These are phyloP conservation scores for Archips xylosteana DNA, from an alignment of 2,888 invertebrate genomes.

Conservation along the genomic window DNA sequence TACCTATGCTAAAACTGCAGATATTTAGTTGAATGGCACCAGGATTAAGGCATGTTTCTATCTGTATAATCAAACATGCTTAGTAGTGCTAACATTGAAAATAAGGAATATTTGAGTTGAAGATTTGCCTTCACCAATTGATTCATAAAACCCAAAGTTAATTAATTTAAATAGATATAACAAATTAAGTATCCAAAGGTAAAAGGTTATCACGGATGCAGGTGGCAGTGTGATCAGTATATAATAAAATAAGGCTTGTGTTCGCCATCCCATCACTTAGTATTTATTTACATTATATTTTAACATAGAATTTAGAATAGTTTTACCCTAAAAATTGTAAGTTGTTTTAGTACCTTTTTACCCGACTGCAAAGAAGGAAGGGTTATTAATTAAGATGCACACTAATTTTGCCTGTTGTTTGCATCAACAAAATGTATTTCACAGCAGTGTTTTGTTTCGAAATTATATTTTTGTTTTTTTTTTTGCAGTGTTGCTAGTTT, in stretches of 20 bases:
- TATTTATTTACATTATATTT: slow-evolving; percentile 43
- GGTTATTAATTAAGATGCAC: slow-evolving; percentile 15
- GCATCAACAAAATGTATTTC: slow-evolving; percentile 45
- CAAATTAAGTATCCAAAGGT: slow-evolving; percentile 12
- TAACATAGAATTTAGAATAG: slow-evolving; percentile 41
- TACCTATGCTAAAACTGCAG: no score
- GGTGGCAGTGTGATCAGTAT: slow-evolving; percentile 21
- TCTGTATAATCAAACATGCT: not conserved
- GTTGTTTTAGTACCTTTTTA: slow-evolving; percentile 42
- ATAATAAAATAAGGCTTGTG: slow-evolving; percentile 43
- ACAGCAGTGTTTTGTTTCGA: slow-evolving; percentile 63
- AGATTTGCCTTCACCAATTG: not conserved
- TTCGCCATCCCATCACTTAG: slow-evolving; percentile 44
- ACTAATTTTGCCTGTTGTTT: slow-evolving; percentile 31
- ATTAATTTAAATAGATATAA: slow-evolving; percentile 12
- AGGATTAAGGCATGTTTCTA: not conserved
- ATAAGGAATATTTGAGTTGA: not conserved
- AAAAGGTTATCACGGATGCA: slow-evolving; percentile 16
- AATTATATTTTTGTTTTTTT: slow-evolving; percentile 53
- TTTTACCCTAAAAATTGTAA: slow-evolving; percentile 32
- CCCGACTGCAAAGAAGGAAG: no score
- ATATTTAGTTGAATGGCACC: not conserved
- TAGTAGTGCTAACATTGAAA: not conserved
- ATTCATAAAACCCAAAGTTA: slow-evolving; percentile 13
- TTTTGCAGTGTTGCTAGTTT: slow-evolving; percentile 27